Base-by-base conservation (phyloP, 2,888 invertebrate genomes). In the Taphrorychus bicolor region DNA sequence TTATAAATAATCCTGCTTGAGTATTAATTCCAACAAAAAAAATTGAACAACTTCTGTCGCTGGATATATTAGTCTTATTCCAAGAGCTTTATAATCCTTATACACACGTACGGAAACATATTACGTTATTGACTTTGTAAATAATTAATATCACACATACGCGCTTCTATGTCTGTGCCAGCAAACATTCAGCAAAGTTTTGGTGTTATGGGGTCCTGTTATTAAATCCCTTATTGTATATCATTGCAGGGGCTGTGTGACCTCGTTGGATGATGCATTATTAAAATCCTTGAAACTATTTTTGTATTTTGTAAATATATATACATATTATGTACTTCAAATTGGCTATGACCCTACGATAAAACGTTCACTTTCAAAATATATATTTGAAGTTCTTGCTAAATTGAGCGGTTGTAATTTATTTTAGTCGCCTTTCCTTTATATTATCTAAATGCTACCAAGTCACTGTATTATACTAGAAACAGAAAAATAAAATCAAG, bases 301-400 rank as follows among this genome's bases (percentile, higher is more conserved):
- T 32, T 32, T 32, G 7, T 11, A 32, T 32, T 32, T 32, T 32
- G 7, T 9, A 32, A 32, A 7, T 9, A 9, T 32, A 32, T 2
- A 7, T 7, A 32, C 1, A 32, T 11, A 32, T 32, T 32, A 32
- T 11, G 3, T 32, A 11, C 32, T 32, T 9, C 32, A 32, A 32
- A 32, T 2, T 45, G 5, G 11, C 32, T 32, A 32, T 32, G 11
- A 32, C 5, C 32, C 32, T 32, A 32, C 32, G 5, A 32, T 7
- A 32, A 32, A 32, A 45, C 45, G 45, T 45, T 45, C 14, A 45
- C 45, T 45, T 45, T 45, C 45, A 17, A 45, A 45, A 17, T 17
- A 14, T 45, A 2, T 45, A 2, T 4, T 14, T 45, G 45, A 45
- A 45, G 2, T 11, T 32, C 5, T 3, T n/a, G 14, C 2, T 45